Conservation (phyloP, 2,797 vertebrate genomes). For the Notamacropus eugenii region DNA sequence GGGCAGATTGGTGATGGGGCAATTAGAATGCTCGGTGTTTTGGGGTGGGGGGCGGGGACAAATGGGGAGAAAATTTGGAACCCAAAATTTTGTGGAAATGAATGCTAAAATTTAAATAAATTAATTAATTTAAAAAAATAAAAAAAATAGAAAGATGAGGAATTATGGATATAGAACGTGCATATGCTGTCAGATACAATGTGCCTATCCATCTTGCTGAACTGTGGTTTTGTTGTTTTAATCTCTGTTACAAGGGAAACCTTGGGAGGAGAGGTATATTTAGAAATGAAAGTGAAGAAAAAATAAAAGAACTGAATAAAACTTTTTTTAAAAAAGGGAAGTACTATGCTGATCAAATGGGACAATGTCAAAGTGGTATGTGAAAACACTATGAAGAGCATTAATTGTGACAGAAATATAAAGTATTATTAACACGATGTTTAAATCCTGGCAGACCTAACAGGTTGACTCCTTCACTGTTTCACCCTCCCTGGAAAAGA, state of each 20-base stretch:
- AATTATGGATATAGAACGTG: not conserved
- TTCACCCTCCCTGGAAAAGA: not conserved
- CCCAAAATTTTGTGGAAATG: no score
- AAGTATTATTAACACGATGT: not conserved
- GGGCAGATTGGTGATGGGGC: no score
- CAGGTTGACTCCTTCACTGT: not conserved
- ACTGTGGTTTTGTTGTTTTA: not conserved
- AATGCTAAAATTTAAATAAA: no score
- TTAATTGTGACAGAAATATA: not conserved
- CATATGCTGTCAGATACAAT: not conserved
- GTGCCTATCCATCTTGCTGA: not conserved
- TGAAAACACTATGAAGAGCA: not conserved
- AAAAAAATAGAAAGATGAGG: no score
- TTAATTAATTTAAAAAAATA: no score
- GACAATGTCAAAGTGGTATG: not conserved
- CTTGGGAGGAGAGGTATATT: not conserved
- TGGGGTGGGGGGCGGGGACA: no score
- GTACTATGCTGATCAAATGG: not conserved
- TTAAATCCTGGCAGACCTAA: not conserved
- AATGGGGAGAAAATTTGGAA: no score
- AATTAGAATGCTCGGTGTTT: no score
- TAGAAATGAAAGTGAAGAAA: not conserved
- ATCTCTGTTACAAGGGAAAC: not conserved
- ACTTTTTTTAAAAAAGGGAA: not conserved
- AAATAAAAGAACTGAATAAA: not conserved